Evolutionary conservation across 1,140 invertebrate species (phyloP), one percentile per base, ranked within the genome.

Genomic region (Cotesia vestalis): DNA sequence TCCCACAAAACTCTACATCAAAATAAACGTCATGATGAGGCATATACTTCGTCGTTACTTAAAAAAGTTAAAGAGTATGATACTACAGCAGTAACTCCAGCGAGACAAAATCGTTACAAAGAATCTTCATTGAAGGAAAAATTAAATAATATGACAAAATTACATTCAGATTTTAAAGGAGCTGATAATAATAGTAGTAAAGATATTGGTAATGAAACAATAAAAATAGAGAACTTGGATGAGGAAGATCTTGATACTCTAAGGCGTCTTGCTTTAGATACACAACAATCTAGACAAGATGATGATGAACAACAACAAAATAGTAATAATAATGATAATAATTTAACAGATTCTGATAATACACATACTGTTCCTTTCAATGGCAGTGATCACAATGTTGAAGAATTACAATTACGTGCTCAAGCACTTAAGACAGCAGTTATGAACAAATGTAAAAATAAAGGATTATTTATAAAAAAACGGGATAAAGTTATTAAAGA

Each of bases 111-210:
- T 40, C 77, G 17, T 2, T 81, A 81, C 17, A 78, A 81, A 5
- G 79, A 76, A 55, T 80, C 82, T 0, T 85, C 86, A 4, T 73
- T 86, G 34, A 86, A 84, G 55, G 81, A 86, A 0, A 86, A 87
- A 35, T 61, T 87, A 34, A 76, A 75, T 20, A 84, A 83, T 17
- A 84, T 86, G 40, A 67, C 85, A 4, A 85, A 84, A 55, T 36
- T 46, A 1, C 36, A 73, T 3, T 9, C 74, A 2, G 60, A 60
- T 20, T 11, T 40, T 20, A 72, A 11, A 34, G 64, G 8, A 53
- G 27, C 34, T n/a, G 17, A 63, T 14, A 6, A 17, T 9, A 20
- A 40, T 11, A 11, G 71, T 72, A 12, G 2, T 34, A 55, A 64
- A 27, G 60, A 57, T 5, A 20, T 14, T 4, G 70, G 75, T 62